Conservation (phyloP, 35 echinoderm and acorn worm species). For the Ophiothrix spiculata region DNA sequence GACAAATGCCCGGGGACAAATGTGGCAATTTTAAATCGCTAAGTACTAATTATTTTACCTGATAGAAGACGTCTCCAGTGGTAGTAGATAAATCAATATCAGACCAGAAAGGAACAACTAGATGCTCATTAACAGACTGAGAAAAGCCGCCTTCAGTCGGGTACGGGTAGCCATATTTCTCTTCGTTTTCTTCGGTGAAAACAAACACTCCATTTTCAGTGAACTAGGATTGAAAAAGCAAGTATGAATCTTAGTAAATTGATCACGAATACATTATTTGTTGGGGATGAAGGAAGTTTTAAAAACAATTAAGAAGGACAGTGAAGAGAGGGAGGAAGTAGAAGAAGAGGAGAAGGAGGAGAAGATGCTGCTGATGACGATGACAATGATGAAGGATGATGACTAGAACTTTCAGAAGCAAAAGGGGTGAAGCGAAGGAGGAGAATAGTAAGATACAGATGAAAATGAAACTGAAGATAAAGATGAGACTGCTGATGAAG, state of each 20-base stretch:
- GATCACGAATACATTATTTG: not conserved
- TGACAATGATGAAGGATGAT: not conserved
- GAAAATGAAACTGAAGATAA: not conserved
- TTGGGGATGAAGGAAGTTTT: not conserved
- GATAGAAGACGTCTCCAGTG: conserved; percentile 75
- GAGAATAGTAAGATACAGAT: not conserved
- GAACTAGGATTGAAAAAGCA: conserved; percentile 39
- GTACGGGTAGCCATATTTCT: conserved; percentile 75
- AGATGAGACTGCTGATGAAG: no score
- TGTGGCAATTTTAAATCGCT: no score
- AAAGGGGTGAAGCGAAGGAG: not conserved
- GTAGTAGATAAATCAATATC: conserved; percentile 60
- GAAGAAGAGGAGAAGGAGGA: not conserved
- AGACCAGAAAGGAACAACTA: conserved; percentile 82
- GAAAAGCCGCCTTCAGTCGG: conserved; percentile 58
- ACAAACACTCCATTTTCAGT: conserved; percentile 85
- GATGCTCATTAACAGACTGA: not conserved
- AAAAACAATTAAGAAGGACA: no score
- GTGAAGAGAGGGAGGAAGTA: not conserved
- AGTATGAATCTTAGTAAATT: not conserved
- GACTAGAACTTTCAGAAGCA: not conserved
- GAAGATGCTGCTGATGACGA: not conserved
- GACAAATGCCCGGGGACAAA: no score
- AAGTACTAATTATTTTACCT: conserved; percentile 68
- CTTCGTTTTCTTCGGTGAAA: conserved; percentile 70